Conservation (phyloP, 2,113 vertebrate genomes). For the Brienomyrus brachyistius region DNA sequence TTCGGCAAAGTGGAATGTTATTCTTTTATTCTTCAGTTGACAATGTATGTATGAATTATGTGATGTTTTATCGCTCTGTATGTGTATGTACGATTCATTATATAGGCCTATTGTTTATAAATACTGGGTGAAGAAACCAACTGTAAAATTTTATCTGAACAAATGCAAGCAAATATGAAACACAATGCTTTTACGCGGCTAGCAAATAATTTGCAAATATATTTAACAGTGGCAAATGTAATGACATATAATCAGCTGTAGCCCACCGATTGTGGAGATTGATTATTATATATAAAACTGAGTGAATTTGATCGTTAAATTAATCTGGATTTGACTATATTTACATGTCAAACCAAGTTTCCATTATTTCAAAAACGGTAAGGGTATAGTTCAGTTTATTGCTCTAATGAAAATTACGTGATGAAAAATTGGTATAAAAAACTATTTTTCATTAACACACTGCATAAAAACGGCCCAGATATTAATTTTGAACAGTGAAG, state of each 20-base stretch:
- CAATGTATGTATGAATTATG: background rate
- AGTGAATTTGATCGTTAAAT: background rate
- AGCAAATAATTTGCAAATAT: background rate
- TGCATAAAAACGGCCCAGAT: background rate
- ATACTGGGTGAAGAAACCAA: background rate
- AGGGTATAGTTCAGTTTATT: background rate
- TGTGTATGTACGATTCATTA: background rate
- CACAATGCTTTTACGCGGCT: background rate
- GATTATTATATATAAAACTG: background rate
- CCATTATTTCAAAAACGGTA: background rate
- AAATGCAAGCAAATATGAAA: background rate
- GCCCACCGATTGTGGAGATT: background rate
- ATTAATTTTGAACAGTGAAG: background rate
- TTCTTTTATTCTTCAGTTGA: background rate
- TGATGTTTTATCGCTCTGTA: background rate
- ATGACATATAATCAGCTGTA: background rate
- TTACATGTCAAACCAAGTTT: background rate
- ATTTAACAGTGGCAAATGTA: background rate
- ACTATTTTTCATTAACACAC: background rate
- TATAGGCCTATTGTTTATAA: background rate
- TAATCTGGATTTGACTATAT: background rate
- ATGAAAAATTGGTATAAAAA: background rate
- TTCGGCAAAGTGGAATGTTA: background rate
- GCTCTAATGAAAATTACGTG: background rate
- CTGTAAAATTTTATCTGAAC: background rate